phyloP scores from a whole-genome alignment of 2,797 vertebrate genomes.

The Netta rufina region DNA sequence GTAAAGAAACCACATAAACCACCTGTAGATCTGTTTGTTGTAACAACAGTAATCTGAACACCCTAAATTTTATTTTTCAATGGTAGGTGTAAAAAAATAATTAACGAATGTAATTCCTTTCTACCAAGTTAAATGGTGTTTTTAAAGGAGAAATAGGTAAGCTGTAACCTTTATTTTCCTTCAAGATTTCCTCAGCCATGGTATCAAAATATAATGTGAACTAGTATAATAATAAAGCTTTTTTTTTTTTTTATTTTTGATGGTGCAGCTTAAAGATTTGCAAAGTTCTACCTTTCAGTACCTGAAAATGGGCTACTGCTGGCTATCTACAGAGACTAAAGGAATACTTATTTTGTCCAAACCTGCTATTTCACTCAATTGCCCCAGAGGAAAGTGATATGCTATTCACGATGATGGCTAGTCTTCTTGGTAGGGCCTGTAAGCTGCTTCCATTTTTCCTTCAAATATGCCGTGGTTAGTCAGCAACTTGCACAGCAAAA shows the following conservation, averaged over 20 bases:
- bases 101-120: conserved; percentile 14
- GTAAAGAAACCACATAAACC: conserved; percentile 7
- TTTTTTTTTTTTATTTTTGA: background rate
- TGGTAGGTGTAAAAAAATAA: conserved; percentile 28
- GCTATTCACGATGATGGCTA: background rate
- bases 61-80: background rate
- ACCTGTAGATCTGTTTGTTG: conserved; percentile 24
- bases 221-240: conserved; percentile 6
- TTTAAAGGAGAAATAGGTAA: conserved; percentile 19
- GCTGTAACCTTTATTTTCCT: background rate
- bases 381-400: background rate
- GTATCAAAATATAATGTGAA: conserved; percentile 20
- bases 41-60: background rate
- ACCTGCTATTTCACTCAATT: background rate
- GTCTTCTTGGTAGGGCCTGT: background rate
- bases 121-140: conserved; percentile 1
- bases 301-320: background rate
- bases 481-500: background rate
- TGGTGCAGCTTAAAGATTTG: background rate
- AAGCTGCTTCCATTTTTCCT: background rate
- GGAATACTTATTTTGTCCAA: background rate
- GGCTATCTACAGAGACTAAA: background rate
- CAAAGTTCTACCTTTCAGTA: background rate
- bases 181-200: background rate
- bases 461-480: background rate